phyloP scores from a whole-genome alignment of 1,140 invertebrate species.

The Drosophila triauraria region DNA sequence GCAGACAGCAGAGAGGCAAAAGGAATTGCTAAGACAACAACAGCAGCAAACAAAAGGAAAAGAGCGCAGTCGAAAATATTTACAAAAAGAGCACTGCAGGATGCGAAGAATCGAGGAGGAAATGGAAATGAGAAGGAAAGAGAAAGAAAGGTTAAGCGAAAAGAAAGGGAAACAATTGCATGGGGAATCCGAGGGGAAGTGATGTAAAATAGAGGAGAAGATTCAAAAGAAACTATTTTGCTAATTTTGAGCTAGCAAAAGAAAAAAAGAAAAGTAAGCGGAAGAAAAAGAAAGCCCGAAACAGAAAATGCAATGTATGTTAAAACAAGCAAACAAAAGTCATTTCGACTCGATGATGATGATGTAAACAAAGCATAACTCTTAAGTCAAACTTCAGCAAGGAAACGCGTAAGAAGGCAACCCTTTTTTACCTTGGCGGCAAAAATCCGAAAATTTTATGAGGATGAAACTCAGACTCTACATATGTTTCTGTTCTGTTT shows the following conservation, averaged over 20 bases:
- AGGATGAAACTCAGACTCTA: constrained; percentile 25
- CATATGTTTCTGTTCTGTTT: constrained; percentile 46
- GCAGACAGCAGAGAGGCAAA: constrained; percentile 7
- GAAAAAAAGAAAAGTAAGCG: constrained; percentile 11
- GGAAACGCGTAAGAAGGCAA: constrained; percentile 23
- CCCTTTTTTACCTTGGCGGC: constrained; percentile 50
- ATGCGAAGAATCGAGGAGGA: constrained; percentile 13
- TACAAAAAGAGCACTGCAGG: constrained; percentile 57
- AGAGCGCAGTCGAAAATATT: constrained; percentile 53
- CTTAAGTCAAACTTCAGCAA: constrained; percentile 42
- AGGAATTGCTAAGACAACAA: constrained; percentile 28
- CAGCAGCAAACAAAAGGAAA: constrained; percentile 30
- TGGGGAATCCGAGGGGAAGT: constrained; percentile 14
- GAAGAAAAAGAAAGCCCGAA: constrained; percentile 39
- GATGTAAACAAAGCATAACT: constrained; percentile 37
- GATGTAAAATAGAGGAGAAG: constrained; percentile 49
- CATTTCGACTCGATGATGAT: constrained; percentile 47
- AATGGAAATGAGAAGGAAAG: too few species aligned
- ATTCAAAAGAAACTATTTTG: constrained; percentile 44
- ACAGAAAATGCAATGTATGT: constrained; percentile 66
- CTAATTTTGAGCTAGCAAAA: constrained; percentile 50
- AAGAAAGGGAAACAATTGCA: constrained; percentile 20
- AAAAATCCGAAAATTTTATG: constrained; percentile 29
- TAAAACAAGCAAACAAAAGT: constrained; percentile 49
- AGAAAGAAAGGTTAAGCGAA: too few species aligned